Evolutionary conservation across 2,888 invertebrate genomes (phyloP).

Genomic region (Endomychus coccineus): DNA sequence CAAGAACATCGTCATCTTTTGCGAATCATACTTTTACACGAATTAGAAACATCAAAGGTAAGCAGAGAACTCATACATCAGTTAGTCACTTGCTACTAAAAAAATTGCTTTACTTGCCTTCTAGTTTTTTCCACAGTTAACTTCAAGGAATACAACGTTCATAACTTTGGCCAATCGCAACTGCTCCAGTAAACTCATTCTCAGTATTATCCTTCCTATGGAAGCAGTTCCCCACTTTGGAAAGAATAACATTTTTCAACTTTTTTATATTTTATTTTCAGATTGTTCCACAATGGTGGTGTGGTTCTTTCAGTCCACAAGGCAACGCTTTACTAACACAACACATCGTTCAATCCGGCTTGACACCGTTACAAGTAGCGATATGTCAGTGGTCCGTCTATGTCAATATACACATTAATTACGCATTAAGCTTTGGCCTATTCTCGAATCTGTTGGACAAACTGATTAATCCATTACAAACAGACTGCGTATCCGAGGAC

Average conservation of each 20-base stretch:
- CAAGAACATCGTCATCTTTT: conserved; percentile 78
- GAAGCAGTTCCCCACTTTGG: no score
- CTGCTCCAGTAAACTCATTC: no score
- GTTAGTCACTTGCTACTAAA: no score
- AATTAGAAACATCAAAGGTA: conserved; percentile 70
- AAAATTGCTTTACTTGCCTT: no score
- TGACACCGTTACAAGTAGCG: conserved; percentile 59
- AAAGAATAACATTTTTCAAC: no score
- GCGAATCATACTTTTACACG: conserved; percentile 68
- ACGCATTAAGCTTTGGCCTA: conserved; percentile 74
- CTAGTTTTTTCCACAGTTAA: no score
- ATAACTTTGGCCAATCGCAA: no score
- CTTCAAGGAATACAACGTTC: no score
- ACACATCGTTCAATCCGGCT: conserved; percentile 89
- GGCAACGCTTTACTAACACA: conserved; percentile 84
- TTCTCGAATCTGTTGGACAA: conserved; percentile 69
- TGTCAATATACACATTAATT: conserved; percentile 68
- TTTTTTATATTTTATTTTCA: conserved; percentile 5
- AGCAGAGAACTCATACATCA: conserved; percentile 22
- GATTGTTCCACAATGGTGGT: conserved; percentile 66
- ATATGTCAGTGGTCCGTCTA: conserved; percentile 76
- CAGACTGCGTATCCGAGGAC: conserved; percentile 47
- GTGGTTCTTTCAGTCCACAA: conserved; percentile 72
- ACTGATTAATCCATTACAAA: conserved; percentile 47
- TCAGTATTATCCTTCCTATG: no score